phyloP scores from a whole-genome alignment of 1,140 invertebrate genomes.

The Polypedilum vanderplanki region DNA sequence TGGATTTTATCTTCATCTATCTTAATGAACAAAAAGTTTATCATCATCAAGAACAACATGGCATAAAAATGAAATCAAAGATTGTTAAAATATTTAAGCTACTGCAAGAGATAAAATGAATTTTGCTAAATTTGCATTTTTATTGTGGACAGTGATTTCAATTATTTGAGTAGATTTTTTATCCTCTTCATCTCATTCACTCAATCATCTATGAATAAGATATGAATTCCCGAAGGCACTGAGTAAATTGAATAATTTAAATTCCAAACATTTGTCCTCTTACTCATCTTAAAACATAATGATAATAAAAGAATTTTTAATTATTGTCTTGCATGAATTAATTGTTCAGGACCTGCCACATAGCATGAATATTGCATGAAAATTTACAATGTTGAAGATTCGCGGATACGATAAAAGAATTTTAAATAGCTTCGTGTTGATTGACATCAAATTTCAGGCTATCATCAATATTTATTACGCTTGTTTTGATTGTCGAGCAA shows the following conservation, averaged over 20 bases:
- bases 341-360: not conserved
- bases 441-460: not conserved
- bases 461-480: constrained; percentile 7
- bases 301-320: not conserved
- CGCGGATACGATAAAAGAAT: constrained; percentile 1
- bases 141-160: too few relatives aligned
- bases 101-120: too few relatives aligned
- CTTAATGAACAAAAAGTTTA: not conserved
- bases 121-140: too few relatives aligned
- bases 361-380: not conserved
- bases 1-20: not conserved
- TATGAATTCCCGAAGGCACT: too few relatives aligned
- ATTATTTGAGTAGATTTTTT: too few relatives aligned
- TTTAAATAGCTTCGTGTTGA: not conserved
- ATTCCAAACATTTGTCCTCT: not conserved
- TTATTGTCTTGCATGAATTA: constrained; percentile 3
- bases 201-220: too few relatives aligned
- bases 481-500: not conserved
- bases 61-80: too few relatives aligned
- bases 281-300: not conserved
- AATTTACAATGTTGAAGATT: not conserved
- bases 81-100: too few relatives aligned
- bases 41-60: not conserved
- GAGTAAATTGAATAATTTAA: not conserved
- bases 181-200: too few relatives aligned